Evolutionary conservation across 2,888 invertebrate species (phyloP).

Genomic region (Cephonodes hylas): DNA sequence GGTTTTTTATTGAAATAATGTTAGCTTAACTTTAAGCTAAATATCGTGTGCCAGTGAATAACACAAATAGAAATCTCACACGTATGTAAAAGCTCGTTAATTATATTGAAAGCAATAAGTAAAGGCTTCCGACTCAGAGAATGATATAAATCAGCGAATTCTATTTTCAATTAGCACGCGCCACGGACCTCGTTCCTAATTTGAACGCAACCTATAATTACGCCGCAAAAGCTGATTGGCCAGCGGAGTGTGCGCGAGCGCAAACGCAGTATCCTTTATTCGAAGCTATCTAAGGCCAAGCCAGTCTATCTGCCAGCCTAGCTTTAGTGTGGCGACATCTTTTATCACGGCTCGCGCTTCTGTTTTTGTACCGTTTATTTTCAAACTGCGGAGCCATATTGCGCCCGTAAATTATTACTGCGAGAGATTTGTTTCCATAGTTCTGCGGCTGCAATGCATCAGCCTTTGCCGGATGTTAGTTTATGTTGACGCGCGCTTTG

Average conservation of each 20-base stretch:
- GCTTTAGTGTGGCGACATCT: constrained; percentile 69
- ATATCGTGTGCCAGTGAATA: background rate
- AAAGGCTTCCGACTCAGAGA: constrained; percentile 52
- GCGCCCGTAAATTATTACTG: constrained; percentile 75
- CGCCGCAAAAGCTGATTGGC: constrained; percentile 63
- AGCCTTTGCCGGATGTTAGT: constrained; percentile 75
- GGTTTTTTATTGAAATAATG: background rate
- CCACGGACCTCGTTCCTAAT: constrained; percentile 70
- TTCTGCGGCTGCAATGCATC: constrained; percentile 76
- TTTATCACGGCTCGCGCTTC: constrained; percentile 69
- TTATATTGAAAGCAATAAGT: constrained; percentile 51
- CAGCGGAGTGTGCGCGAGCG: constrained; percentile 45
- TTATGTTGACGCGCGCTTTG: constrained; percentile 73
- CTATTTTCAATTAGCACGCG: constrained; percentile 71
- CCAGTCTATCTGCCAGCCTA: constrained; percentile 65
- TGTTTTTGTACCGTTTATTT: constrained; percentile 71
- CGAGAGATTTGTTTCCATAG: constrained; percentile 79
- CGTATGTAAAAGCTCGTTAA: constrained; percentile 36
- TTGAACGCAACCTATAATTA: constrained; percentile 75
- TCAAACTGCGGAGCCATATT: constrained; percentile 70
- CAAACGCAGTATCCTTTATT: constrained; percentile 48
- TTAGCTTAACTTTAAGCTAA: background rate
- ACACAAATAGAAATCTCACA: constrained; percentile 1
- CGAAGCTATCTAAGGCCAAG: constrained; percentile 57
- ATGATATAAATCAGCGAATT: constrained; percentile 65